Evolutionary conservation across 1,140 invertebrate genomes (phyloP), one percentile per base, ranked within the genome.

Genomic region (Leptinotarsa defecta): DNA sequence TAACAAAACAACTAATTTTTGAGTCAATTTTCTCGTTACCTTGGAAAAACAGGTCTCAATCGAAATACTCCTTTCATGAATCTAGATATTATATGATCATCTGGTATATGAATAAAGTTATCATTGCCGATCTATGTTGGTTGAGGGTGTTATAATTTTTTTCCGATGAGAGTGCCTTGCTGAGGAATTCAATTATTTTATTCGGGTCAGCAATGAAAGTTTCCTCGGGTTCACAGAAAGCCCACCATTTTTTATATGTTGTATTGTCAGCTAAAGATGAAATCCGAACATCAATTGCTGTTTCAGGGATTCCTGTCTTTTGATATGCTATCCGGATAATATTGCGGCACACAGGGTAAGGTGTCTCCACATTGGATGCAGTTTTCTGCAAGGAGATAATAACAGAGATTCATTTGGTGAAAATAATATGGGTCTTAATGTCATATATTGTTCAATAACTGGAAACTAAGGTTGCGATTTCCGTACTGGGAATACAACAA

Each of bases 401-500:
- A 77, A 20, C 24, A 71, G 61, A 19, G 48, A n/a, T 61, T 69
- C 71, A 49, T 34, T 67, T 48, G 76, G 76, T 17, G 43, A 77
- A 78, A 17, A 71, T 49, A 20, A 75, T 57, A 34, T 24, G 6
- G 73, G 76, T 20, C 74, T 19, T n/a, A 19, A 24, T 13, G 48
- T 49, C 63, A 71, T 24, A 20, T 75, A 20, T 49, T 11, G 17
- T 22, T 61, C 4, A 63, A 80, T 81, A 13, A 81, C 15, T 19
- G 83, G 81, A 48, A 72, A 83, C 82, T 82, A 83, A 15, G 83
- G 77, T 68, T 83, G 83, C 1, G 75, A 78, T 34, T 34, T 34
- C 1, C 27, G 6, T 34, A 34, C 27, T 34, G 82, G 84, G 74
- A 84, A 78, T 1, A 83, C 57, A 8, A 83, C 13, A 43, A 84